Percentiles rank a stretch among this genome's conserved stretches.
These are phyloP conservation scores for Gastracanthus pulcherrimus DNA, from an alignment of 2,888 invertebrate species.

Conservation along the genomic window DNA sequence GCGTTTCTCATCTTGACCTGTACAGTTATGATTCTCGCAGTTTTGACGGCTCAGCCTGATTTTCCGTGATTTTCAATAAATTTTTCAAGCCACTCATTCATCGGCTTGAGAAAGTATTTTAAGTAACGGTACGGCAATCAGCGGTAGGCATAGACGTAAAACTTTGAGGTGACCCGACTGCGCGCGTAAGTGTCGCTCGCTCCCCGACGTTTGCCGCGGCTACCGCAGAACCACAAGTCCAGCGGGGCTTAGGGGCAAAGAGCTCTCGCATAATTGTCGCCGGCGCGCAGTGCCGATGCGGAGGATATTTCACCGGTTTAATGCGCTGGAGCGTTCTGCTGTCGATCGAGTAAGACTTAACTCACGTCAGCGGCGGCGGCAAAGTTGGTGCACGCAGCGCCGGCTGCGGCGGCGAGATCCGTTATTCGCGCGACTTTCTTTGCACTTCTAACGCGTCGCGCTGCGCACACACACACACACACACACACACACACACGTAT, in stretches of 20 bases:
- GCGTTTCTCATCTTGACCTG: too few species aligned
- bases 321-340: background rate
- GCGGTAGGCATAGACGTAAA: background rate
- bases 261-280: background rate
- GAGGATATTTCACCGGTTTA: slow-evolving; percentile 13
- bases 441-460: background rate
- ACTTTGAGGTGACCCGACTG: slow-evolving; percentile 13
- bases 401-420: background rate
- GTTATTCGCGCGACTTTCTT: slow-evolving; percentile 56
- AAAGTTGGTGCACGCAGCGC: background rate
- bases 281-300: background rate
- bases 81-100: background rate
- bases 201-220: slow-evolving; percentile 1
- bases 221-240: too few species aligned
- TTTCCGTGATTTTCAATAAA: slow-evolving; percentile 7
- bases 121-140: slow-evolving; percentile 32
- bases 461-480: too few species aligned
- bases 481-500: too few species aligned
- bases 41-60: too few species aligned
- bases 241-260: too few species aligned
- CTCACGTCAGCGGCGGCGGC: background rate
- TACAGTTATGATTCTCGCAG: too few species aligned
- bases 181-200: slow-evolving; percentile 9
- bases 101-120: slow-evolving; percentile 32
- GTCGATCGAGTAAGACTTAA: background rate